A percentile compares a stretch with the other conserved stretches of the same genome.
Conservation (phyloP, 2,888 invertebrate genomes). For the Macroteleia sp. region DNA sequence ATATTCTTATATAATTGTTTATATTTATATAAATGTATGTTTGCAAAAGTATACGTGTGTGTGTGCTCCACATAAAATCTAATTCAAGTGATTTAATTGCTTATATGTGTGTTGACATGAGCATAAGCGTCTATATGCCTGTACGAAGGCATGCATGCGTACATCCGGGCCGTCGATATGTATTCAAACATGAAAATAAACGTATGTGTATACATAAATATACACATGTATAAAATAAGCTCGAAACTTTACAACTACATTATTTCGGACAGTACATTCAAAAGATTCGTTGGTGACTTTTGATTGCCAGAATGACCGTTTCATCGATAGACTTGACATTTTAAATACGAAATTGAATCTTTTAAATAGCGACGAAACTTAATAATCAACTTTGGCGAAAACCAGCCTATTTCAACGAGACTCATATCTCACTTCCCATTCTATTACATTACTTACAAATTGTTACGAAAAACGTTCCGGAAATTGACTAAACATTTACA, state of each 20-base stretch:
- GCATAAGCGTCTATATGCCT: too few relatives aligned
- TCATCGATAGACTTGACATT: conserved; percentile 4
- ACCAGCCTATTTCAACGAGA: conserved; percentile 36
- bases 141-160: too few relatives aligned
- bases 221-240: conserved; percentile 49
- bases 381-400: conserved; percentile 41
- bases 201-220: conserved; percentile 39
- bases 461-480: not conserved
- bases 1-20: too few relatives aligned
- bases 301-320: too few relatives aligned
- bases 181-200: too few relatives aligned
- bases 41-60: too few relatives aligned
- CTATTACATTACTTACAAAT: too few relatives aligned
- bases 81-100: too few relatives aligned
- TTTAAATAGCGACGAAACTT: conserved; percentile 7
- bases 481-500: conserved; percentile 27
- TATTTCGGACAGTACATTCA: conserved; percentile 23
- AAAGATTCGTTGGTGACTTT: conserved; percentile 9
- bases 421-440: not conserved
- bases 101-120: too few relatives aligned
- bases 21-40: too few relatives aligned
- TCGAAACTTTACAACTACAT: conserved; percentile 25
- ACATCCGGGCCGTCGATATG: too few relatives aligned
- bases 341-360: conserved; percentile 4
- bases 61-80: too few relatives aligned